Conservation (phyloP, 2,113 vertebrate species). For the Falco punctatus region DNA sequence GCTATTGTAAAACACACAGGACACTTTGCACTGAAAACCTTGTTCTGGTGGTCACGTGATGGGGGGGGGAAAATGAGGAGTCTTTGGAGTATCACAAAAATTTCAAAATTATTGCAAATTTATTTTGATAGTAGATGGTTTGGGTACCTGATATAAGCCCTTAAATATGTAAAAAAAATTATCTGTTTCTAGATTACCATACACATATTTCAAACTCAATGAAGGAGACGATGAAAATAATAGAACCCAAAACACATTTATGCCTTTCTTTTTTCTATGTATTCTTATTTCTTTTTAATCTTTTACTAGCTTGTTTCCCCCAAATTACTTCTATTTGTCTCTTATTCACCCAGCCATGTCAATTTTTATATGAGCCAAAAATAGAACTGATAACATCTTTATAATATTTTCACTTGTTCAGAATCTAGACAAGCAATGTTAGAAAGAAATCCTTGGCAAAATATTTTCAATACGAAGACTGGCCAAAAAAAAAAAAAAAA, state of each 20-base stretch:
- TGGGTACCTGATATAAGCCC: not conserved
- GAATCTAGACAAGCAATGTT: not conserved
- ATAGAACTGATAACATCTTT: not conserved
- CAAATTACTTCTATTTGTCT: not conserved
- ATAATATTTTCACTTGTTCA: not conserved
- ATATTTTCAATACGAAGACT: not conserved
- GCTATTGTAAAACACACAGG: too few relatives aligned
- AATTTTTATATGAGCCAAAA: not conserved
- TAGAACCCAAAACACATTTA: not conserved
- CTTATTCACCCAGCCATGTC: not conserved
- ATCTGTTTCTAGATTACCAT: not conserved
- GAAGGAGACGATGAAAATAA: not conserved
- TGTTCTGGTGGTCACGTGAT: not conserved
- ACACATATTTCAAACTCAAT: not conserved
- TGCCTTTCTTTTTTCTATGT: not conserved
- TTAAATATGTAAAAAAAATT: not conserved
- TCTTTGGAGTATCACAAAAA: not conserved
- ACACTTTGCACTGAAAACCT: not conserved
- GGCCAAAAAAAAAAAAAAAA: not conserved
- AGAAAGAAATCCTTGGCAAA: not conserved
- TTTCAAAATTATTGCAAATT: not conserved
- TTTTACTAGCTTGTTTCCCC: not conserved
- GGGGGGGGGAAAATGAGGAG: fast-evolving
- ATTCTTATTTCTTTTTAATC: not conserved
- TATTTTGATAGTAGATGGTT: not conserved